phyloP scores from a whole-genome alignment of 2,888 invertebrate species.

The Drosophila paramelanica region DNA sequence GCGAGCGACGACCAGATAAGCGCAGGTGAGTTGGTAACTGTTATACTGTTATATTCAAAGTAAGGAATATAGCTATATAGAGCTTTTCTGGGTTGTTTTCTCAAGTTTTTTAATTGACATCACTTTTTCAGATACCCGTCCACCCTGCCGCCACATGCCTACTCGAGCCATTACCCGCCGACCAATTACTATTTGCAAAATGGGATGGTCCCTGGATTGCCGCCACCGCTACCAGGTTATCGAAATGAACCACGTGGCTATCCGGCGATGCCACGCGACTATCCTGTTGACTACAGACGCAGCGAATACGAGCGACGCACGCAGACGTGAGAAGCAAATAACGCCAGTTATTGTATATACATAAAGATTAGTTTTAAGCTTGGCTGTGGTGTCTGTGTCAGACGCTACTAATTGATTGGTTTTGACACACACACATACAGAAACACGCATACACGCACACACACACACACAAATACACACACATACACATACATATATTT shows the following conservation, averaged over 20 bases:
- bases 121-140: constrained; percentile 78
- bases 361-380: constrained; percentile 54
- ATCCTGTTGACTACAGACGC: constrained; percentile 86
- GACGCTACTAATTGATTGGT: constrained; percentile 24
- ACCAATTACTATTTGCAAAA: constrained; percentile 85
- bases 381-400: constrained; percentile 38
- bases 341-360: constrained; percentile 58
- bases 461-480: constrained; percentile 11
- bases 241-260: constrained; percentile 86
- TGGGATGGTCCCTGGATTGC: constrained; percentile 80
- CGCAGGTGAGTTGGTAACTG: constrained; percentile 86
- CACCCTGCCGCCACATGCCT: constrained; percentile 74
- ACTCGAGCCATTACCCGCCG: constrained; percentile 83
- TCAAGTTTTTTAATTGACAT: not conserved
- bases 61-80: too few relatives aligned
- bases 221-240: constrained; percentile 75
- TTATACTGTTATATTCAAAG: too few relatives aligned
- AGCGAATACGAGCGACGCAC: constrained; percentile 82
- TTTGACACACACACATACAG: constrained; percentile 27
- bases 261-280: constrained; percentile 83
- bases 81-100: not conserved
- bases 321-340: constrained; percentile 68
- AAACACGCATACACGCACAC: constrained; percentile 26
- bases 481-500: constrained; percentile 15
- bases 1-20: constrained; percentile 88